Evolutionary conservation across 2,888 invertebrate genomes (phyloP), one percentile per base, ranked within the genome.

Genomic region (Odontothrips loti): DNA sequence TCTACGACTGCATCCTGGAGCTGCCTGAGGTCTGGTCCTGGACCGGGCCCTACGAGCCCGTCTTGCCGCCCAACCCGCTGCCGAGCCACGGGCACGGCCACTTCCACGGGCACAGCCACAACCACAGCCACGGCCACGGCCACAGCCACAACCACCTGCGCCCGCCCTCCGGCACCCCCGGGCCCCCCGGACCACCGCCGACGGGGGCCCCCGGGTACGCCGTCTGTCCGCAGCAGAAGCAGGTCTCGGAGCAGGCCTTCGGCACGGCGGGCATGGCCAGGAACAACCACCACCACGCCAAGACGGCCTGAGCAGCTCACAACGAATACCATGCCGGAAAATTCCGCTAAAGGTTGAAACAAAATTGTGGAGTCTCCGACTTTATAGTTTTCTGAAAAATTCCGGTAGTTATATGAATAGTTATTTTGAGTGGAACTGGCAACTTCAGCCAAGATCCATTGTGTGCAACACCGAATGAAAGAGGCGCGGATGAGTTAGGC

Each of bases 21-120:
- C 68, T 75, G 68, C 68, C 68, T 27, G 68, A 75, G 68, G 68
- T 75, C 8, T 75, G 68, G 68, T 75, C 68, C 8, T 75, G 68
- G 68, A 75, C 68, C 11, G 68, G 68, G 27, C 68, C 68, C 6
- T 75, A 75, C 68, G 68, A 75, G 27, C 68, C 68, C 6, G 11
- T 75, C 27, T 27, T 58, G 58, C 58, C 58, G 12, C 11, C 58
- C 58, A n/a, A 15, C 58, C n/a, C 68, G 27, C 12, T 27, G 27
- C 11, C 68, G 23, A 23, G 11, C 23, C 68, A 75, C 68, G 27
- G 68, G 27, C 68, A 68, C 68, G 23, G 68, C 23, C 68, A 75
- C 68, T 58, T 20, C 58, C 58, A 58, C 51, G 9, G 51, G 15
- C 51, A 51, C 51, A 6, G 51, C 51, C 51, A 51, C 51, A 51